A percentile compares a stretch with the other conserved stretches of the same genome.
Conservation (phyloP, 2,797 vertebrate species). For the Sylvilagus floridanus region DNA sequence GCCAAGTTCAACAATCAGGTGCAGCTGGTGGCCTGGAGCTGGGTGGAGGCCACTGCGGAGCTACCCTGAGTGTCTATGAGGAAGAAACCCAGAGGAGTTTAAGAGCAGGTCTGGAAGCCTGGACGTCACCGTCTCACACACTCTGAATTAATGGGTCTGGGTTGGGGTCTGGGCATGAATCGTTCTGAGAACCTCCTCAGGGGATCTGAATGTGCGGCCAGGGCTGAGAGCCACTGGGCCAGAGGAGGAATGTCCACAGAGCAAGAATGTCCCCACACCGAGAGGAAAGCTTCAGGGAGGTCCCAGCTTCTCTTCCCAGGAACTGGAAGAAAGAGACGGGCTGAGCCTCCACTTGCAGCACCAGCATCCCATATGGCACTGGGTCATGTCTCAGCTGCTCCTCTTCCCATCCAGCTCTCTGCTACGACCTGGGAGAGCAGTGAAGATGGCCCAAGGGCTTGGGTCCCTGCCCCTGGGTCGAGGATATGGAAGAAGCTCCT, state of each 20-base stretch:
- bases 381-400: too few species aligned
- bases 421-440: too few species aligned
- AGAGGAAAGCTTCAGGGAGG: background rate
- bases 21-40: background rate
- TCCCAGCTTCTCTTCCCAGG: background rate
- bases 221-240: background rate
- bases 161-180: too few species aligned
- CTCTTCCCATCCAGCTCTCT: too few species aligned
- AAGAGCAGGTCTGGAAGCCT: background rate
- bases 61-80: background rate
- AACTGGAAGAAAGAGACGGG: background rate
- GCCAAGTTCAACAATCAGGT: background rate
- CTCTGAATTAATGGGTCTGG: background rate
- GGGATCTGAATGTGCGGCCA: background rate
- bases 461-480: too few species aligned
- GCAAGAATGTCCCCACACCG: background rate
- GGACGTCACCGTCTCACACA: background rate
- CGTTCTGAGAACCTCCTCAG: background rate
- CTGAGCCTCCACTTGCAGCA: too few species aligned
- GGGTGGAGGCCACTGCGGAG: accelerated
- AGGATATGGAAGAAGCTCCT: too few species aligned
- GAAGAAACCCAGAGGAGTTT: background rate
- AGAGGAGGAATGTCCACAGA: background rate
- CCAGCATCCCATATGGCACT: too few species aligned
- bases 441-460: too few species aligned